phyloP scores from a whole-genome alignment of 2,888 invertebrate species.

The Netelia inedita region DNA sequence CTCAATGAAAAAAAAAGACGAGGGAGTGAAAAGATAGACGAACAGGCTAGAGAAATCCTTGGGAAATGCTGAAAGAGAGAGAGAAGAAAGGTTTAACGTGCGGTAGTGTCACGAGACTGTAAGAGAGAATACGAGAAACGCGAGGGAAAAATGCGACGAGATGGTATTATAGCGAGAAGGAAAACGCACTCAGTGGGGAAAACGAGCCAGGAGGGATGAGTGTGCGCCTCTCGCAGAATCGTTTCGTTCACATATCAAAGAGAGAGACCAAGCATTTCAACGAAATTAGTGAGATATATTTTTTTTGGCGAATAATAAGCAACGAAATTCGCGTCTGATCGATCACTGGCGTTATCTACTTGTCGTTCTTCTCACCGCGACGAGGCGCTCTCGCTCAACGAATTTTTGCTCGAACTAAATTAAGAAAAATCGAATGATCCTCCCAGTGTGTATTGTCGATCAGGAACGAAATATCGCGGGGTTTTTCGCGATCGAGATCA shows the following conservation, averaged over 20 bases:
- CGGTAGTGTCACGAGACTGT: not conserved
- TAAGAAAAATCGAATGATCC: not conserved
- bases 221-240: slow-evolving; percentile 37
- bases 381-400: too few species aligned
- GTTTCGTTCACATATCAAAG: slow-evolving; percentile 3
- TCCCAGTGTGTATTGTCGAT: not conserved
- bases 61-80: slow-evolving; percentile 47
- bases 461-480: slow-evolving; percentile 18
- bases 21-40: not conserved
- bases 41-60: slow-evolving; percentile 5
- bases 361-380: not conserved
- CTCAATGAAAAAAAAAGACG: not conserved
- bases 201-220: slow-evolving; percentile 39
- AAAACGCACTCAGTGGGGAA: slow-evolving; percentile 45
- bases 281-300: not conserved
- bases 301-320: not conserved
- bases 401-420: not conserved
- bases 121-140: not conserved
- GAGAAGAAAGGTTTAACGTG: slow-evolving; percentile 67
- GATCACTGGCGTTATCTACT: slow-evolving; percentile 39
- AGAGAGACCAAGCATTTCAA: not conserved
- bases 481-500: slow-evolving; percentile 43
- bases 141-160: slow-evolving; percentile 5
- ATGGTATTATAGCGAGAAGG: slow-evolving; percentile 28
- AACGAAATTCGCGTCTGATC: slow-evolving; percentile 29